Base-by-base conservation (phyloP, 2,113 vertebrate species). In the Paradoxurus hermaphroditus region DNA sequence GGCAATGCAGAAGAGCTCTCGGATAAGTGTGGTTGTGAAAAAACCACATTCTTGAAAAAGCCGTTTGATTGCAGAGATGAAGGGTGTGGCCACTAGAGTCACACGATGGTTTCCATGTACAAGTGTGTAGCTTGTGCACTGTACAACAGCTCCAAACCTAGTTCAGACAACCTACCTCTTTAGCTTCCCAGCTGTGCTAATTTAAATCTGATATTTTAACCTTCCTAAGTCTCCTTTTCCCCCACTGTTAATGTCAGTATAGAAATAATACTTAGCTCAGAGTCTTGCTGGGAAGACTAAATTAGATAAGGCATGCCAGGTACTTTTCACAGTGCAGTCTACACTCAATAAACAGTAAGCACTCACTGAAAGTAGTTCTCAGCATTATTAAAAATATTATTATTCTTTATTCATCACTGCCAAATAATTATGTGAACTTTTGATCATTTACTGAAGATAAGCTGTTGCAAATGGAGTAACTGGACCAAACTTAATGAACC, bases 91-190 rank as follows among this genome's bases (percentile, higher is more conserved):
- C 15, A 9, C 12, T 18, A 27, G 25, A 41, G 41, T 41, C 63
- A 81, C 11, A 46, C 7, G 3, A 7, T 0, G 7, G 15, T 2
- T 44, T 41, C 39, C 65, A 3, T 4, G 16, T 7, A 14, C 27
- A 39, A 1, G 15, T 46, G 14, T 68, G 1, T 14, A 49, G 13
- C 36, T 21, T 39, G 2, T 21, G 0, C 6, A 11, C 4, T 14
- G 18, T 7, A 23, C 41, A 59, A 65, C 5, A 2, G 1, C 8
- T 29, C 23, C 19, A 77, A 29, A 31, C 2, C 21, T 29, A 10
- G 18, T 5, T 29, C 27, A 78, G 29, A 11, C 0, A 3, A 29
- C 0, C 23, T 75, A 68, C 14, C 51, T 46, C 31, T 44, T 72
- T 70, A 29, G 4, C 13, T 31, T 19, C 11, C 46, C 31, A n/a